Evolutionary conservation across 2,888 invertebrate species (phyloP).

Genomic region (Spicauda simplicius): DNA sequence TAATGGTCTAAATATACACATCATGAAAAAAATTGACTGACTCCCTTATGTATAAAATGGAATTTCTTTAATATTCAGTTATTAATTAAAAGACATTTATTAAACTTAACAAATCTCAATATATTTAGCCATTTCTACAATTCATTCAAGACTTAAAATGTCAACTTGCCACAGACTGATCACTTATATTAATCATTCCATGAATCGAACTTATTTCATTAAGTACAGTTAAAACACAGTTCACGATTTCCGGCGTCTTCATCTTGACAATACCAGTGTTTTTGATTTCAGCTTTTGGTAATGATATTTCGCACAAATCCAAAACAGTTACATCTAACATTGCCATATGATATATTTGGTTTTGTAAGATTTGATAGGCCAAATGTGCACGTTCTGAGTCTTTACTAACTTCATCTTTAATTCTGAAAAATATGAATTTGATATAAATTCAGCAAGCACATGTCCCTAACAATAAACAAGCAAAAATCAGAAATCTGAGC

Average conservation of each 20-base stretch:
- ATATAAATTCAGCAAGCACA: too few species aligned
- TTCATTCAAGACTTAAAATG: neutral
- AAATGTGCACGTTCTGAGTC: constrained; percentile 56
- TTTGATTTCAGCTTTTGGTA: constrained; percentile 70
- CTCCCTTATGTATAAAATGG: too few species aligned
- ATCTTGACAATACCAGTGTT: constrained; percentile 68
- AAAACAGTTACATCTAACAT: constrained; percentile 65
- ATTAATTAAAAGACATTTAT: too few species aligned
- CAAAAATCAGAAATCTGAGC: too few species aligned
- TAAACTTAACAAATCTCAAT: too few species aligned
- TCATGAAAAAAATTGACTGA: too few species aligned
- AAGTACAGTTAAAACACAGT: constrained; percentile 67
- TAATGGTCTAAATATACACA: too few species aligned
- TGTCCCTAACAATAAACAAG: too few species aligned
- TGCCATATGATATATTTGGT: constrained; percentile 65
- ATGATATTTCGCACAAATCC: constrained; percentile 63
- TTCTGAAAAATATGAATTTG: constrained; percentile 58
- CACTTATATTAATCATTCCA: constrained; percentile 13
- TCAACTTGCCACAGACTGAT: constrained; percentile 20
- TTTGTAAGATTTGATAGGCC: constrained; percentile 68
- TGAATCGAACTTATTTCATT: constrained; percentile 57
- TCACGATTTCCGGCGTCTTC: constrained; percentile 73
- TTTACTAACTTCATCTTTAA: constrained; percentile 58
- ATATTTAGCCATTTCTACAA: too few species aligned
- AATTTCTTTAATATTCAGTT: too few species aligned